phyloP scores from a whole-genome alignment of 2,113 vertebrate genomes.

The Paramormyrops kingsleyae region DNA sequence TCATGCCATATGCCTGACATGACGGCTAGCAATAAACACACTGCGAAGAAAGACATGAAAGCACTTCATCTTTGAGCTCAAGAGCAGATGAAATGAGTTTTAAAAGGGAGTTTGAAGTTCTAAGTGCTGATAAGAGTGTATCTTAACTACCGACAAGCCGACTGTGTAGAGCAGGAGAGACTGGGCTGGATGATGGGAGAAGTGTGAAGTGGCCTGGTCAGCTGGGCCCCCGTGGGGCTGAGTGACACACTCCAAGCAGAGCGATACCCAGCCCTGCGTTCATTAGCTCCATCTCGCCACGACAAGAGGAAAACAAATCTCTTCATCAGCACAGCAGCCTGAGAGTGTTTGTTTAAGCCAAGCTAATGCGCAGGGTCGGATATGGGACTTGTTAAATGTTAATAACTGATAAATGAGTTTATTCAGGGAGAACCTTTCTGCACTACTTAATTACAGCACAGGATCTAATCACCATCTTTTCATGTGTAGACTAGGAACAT shows the following conservation, averaged over 20 bases:
- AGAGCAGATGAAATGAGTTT: neutral
- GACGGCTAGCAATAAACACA: too few relatives aligned
- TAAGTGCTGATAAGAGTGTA: neutral
- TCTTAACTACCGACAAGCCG: neutral
- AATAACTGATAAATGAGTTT: conserved; percentile 44
- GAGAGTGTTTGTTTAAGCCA: conserved; percentile 27
- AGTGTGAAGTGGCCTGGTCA: neutral
- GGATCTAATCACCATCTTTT: conserved; percentile 16
- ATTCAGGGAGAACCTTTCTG: conserved; percentile 32
- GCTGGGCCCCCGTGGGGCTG: neutral
- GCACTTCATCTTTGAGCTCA: neutral
- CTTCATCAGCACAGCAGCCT: conserved; percentile 21
- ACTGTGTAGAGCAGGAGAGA: conserved; percentile 37
- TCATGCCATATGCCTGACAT: neutral
- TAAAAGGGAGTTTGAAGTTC: conserved; percentile 34
- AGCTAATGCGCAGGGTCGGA: conserved; percentile 15
- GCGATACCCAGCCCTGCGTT: conserved; percentile 14
- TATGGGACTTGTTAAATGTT: conserved; percentile 46
- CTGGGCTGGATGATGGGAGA: conserved; percentile 39
- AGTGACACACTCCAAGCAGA: neutral
- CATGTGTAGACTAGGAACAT: neutral
- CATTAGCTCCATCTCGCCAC: conserved; percentile 23
- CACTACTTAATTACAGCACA: conserved; percentile 13
- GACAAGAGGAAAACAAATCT: conserved; percentile 30
- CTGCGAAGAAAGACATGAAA: neutral